A percentile compares a stretch with the other conserved stretches of the same genome.
Evolutionary conservation across 64 coral and sea anemone species (phyloP).

Genomic region (Dendronephthya gigantea): DNA sequence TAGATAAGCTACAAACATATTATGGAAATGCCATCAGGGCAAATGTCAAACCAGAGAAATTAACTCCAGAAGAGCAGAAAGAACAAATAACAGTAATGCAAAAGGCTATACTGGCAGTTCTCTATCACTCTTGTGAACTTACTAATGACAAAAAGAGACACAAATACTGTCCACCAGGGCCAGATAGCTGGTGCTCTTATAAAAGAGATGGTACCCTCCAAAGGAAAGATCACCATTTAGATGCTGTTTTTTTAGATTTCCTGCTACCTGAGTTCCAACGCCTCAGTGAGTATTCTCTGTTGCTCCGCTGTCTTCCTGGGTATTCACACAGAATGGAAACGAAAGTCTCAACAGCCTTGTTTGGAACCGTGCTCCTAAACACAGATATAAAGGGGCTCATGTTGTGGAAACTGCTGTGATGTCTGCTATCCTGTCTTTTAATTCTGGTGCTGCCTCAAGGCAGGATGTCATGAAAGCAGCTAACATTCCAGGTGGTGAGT

Average conservation of each 20-base stretch:
- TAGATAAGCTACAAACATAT: slow-evolving; percentile 21
- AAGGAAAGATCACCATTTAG: slow-evolving; percentile 14
- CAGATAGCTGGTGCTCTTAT: slow-evolving; percentile 1
- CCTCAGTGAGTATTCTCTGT: slow-evolving; percentile 30
- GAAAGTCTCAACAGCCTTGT: slow-evolving; percentile 35
- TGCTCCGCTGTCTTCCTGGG: slow-evolving; percentile 34
- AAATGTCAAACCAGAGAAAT: not conserved
- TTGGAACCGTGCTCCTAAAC: slow-evolving; percentile 37
- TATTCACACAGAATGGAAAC: slow-evolving; percentile 38
- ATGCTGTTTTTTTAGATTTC: slow-evolving; percentile 31
- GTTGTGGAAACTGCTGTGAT: not conserved
- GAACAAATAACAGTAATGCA: slow-evolving; percentile 5
- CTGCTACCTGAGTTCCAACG: slow-evolving; percentile 18
- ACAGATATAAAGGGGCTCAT: not conserved
- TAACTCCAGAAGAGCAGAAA: slow-evolving; percentile 2
- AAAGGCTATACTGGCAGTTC: slow-evolving; percentile 14
- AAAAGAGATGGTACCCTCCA: not conserved
- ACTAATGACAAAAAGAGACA: slow-evolving; percentile 19
- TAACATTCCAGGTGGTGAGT: not conserved
- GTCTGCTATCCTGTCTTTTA: not conserved
- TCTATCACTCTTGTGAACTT: not conserved
- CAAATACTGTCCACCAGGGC: slow-evolving; percentile 20
- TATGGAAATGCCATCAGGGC: slow-evolving; percentile 22
- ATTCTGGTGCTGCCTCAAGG: not conserved
- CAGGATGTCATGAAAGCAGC: not conserved